Evolutionary conservation across 2,888 invertebrate genomes (phyloP).

Genomic region (Actias luna): DNA sequence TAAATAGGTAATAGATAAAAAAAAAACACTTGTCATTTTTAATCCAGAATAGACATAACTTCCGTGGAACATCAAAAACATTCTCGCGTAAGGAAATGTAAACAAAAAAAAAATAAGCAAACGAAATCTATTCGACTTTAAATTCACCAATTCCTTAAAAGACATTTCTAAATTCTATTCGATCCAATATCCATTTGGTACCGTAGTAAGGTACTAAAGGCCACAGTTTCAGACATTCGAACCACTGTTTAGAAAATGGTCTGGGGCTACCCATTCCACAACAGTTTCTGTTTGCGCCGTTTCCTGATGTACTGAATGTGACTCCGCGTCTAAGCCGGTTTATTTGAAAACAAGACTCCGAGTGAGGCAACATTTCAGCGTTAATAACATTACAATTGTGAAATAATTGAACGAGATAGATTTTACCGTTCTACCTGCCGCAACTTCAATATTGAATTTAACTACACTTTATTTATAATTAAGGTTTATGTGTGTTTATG

Average conservation of each 20-base stretch:
- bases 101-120: conserved; percentile 1
- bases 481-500: too few relatives aligned
- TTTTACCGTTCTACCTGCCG: neutral
- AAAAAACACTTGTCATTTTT: too few relatives aligned
- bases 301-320: conserved; percentile 15
- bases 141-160: neutral
- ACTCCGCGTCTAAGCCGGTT: conserved; percentile 10
- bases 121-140: conserved; percentile 5
- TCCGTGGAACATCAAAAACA: neutral
- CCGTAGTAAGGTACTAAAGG: conserved; percentile 33
- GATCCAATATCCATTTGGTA: conserved; percentile 23
- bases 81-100: neutral
- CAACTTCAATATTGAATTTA: neutral
- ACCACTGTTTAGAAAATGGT: conserved; percentile 49
- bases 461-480: neutral
- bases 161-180: conserved; percentile 15
- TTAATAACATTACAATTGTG: neutral
- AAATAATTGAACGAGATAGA: neutral
- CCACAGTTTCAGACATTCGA: conserved; percentile 33
- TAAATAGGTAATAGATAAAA: too few relatives aligned
- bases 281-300: conserved; percentile 29
- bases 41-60: too few relatives aligned
- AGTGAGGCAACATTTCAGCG: neutral
- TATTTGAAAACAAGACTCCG: conserved; percentile 16
- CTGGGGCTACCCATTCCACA: conserved; percentile 50